These are phyloP conservation scores for Alosa sapidissima DNA, from an alignment of 2,797 vertebrate species.

Conservation along the genomic window DNA sequence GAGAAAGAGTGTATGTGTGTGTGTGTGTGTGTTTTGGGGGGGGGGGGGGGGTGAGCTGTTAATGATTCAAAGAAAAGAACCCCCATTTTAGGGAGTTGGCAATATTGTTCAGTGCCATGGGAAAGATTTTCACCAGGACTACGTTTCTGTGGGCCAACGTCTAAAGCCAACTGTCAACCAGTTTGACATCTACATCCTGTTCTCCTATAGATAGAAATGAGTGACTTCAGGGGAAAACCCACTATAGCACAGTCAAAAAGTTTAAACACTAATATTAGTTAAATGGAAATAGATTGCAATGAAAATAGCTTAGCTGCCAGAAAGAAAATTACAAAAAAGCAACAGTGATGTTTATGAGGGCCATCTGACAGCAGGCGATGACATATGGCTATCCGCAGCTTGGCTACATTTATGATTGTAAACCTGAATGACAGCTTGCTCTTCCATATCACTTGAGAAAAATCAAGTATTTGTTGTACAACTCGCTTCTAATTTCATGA, in stretches of 20 bases:
- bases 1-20: background rate
- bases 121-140: slow-evolving; percentile 80
- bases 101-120: slow-evolving; percentile 75
- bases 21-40: background rate
- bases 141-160: slow-evolving; percentile 81
- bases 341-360: slow-evolving; percentile 23
- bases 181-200: slow-evolving; percentile 75
- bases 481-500: background rate
- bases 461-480: background rate
- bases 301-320: slow-evolving; percentile 27
- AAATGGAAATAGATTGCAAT: background rate
- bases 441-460: slow-evolving; percentile 31
- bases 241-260: slow-evolving; percentile 71
- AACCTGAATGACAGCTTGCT: slow-evolving; percentile 44
- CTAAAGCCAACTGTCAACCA: slow-evolving; percentile 52
- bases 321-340: slow-evolving; percentile 44
- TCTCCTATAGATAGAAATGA: slow-evolving; percentile 75
- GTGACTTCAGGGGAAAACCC: slow-evolving; percentile 62
- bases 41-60: slow-evolving; percentile 79
- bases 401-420: slow-evolving; percentile 34
- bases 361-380: slow-evolving; percentile 48
- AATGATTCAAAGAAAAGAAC: slow-evolving; percentile 82
- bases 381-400: slow-evolving; percentile 50
- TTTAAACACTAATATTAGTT: slow-evolving; percentile 74
- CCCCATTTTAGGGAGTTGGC: slow-evolving; percentile 11